Base-by-base conservation (phyloP, 2,888 invertebrate species). In the Pandemis corylana region DNA sequence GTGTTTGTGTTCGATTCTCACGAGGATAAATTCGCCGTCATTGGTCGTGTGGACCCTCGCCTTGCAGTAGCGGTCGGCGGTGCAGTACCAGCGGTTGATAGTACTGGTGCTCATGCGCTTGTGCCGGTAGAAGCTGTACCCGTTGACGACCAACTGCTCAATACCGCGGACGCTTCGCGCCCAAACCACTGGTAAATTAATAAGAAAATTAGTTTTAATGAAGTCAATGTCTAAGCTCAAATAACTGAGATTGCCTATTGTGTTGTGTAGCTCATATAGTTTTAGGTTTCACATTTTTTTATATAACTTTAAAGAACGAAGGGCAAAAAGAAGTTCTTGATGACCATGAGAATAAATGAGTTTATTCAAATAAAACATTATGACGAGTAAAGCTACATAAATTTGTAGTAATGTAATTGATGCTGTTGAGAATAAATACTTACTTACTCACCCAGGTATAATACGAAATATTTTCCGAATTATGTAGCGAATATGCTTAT, bases 51-150 rank as follows among this genome's bases (percentile, higher is more conserved):
- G 70, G 20, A 83, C 71, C 0, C 75, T 46, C 0, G 80, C 76
- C n/a, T 69, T 76, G 49, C 72, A 75, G 12, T 66, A 56, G 44
- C 66, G 46, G 0, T 64, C 66, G 9, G 42, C 28, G 13, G 75
- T 76, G 15, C 75, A 76, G 53, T 67, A 56, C 75, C 75, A 76
- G 51, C 42, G 51, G 53, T 68, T 20, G 7, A 10, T 10, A 5
- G 9, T 20, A 1, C 62, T 41, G 28, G 20, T 20, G 13, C 15
- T 53, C 10, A 75, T 72, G 12, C 71, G 76, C 5, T 73, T 76
- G 6, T 77, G 76, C 15, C 71, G 75, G 74, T 85, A 85, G 77
- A 83, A 90, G 0, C 85, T 83, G 74, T 78, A 88, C 0, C 85
- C 84, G 3, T 84, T 69, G 0, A 85, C 63, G 0, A 90, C 64